phyloP scores from a whole-genome alignment of 2,888 invertebrate species.

The Metallyticus violacea region DNA sequence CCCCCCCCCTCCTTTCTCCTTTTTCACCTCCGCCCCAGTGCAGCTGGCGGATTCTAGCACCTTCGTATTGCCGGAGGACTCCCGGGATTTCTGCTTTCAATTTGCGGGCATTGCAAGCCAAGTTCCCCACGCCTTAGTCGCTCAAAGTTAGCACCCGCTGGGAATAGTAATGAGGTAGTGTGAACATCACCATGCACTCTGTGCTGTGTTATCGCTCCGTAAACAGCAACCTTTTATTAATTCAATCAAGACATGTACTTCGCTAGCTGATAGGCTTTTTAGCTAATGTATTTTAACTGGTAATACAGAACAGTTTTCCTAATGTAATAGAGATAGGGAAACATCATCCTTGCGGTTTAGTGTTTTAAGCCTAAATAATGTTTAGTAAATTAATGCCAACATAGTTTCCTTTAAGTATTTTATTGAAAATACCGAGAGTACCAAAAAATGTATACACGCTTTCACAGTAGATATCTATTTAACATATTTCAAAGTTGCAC shows the following conservation, averaged over 20 bases:
- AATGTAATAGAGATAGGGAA: too few species aligned
- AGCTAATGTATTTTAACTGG: neutral
- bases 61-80: neutral
- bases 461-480: too few species aligned
- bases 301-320: too few species aligned
- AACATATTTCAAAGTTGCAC: too few species aligned
- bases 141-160: neutral
- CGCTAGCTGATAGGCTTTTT: neutral
- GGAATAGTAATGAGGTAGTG: constrained; percentile 1
- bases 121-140: neutral
- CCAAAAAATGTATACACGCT: too few species aligned
- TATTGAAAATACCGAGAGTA: too few species aligned
- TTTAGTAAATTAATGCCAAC: too few species aligned
- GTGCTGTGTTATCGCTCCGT: neutral
- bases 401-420: too few species aligned
- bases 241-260: neutral
- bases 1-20: neutral
- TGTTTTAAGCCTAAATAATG: too few species aligned
- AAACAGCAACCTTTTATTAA: neutral
- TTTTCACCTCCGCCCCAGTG: neutral
- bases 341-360: too few species aligned
- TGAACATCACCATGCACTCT: neutral
- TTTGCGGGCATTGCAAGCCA: neutral
- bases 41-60: neutral
- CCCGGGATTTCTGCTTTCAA: constrained; percentile 11